These are phyloP conservation scores for Drosophila mojavensis DNA, from an alignment of 1,140 invertebrate genomes.

Conservation along the genomic window DNA sequence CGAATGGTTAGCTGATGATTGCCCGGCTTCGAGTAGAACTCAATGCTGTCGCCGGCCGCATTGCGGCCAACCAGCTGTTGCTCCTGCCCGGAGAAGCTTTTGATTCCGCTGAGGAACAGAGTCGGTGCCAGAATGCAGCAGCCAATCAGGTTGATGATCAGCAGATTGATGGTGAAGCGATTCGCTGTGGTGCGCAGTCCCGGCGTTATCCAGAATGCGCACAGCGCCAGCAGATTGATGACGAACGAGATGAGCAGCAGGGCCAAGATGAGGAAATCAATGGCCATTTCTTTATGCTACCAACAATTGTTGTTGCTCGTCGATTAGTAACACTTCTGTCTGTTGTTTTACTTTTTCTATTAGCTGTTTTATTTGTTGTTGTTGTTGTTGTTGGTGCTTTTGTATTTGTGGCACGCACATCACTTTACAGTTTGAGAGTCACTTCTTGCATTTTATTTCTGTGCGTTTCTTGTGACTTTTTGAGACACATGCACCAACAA, in stretches of 20 bases:
- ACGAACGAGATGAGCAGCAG: conserved; percentile 81
- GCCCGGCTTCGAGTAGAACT: conserved; percentile 74
- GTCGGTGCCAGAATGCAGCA: conserved; percentile 81
- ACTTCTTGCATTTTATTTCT: conserved; percentile 41
- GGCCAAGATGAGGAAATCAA: conserved; percentile 82
- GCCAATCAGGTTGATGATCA: conserved; percentile 81
- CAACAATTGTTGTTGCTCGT: conserved; percentile 31
- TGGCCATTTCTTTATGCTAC: conserved; percentile 72
- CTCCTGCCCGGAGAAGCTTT: conserved; percentile 20
- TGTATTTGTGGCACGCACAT: conserved; percentile 62
- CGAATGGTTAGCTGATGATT: conserved; percentile 75
- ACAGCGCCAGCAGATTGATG: conserved; percentile 81
- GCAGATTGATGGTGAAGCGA: conserved; percentile 82
- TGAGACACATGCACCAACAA: conserved; percentile 28
- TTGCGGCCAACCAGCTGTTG: neutral
- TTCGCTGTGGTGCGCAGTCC: conserved; percentile 83
- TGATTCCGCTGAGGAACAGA: conserved; percentile 62
- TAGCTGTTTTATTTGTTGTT: neutral
- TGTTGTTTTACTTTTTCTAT: conserved; percentile 3
- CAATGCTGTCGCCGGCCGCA: conserved; percentile 57
- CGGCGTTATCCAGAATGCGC: conserved; percentile 83
- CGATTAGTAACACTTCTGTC: conserved; percentile 24
- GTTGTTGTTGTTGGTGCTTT: conserved; percentile 13
- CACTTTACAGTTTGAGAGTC: conserved; percentile 75
- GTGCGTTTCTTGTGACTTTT: conserved; percentile 15